Base-by-base conservation (phyloP, 2,113 vertebrate species). In the Cygnus buccinator region DNA sequence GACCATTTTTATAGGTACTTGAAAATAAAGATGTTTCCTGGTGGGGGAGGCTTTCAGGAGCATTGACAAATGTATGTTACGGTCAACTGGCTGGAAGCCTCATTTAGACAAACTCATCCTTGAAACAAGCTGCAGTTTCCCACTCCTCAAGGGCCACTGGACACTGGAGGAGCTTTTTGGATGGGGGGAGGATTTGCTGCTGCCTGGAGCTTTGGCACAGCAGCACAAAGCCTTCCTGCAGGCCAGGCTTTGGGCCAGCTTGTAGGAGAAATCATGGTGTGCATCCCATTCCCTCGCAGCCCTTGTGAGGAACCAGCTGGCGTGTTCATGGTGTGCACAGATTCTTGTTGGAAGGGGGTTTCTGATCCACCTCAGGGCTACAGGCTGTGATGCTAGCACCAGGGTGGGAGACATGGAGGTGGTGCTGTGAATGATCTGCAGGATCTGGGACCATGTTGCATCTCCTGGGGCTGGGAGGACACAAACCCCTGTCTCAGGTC, bases 1-100 rank as follows among this genome's bases (percentile, higher is more conserved):
- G 87, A 87, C 68, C 52, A 9, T 79, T 95, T 96, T 94, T 93
- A 87, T 82, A 94, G 90, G 84, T 89, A 63, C 39, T 93, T 87
- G 31, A 68, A 87, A 70, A 85, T 57, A 37, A 94, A 90, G 81
- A 73, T 37, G n/a, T 73, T 95, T 95, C 94, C 77, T 87, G 87
- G 20, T 67, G 70, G 52, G 33, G 35, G 43, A 94, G 0, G 11
- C 80, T 95, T 85, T 75, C 4, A 58, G 54, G 68, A 78, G 39
- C 0, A 17, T 43, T 95, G 89, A 94, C 66, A 91, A 92, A 79
- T 17, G 84, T n/a, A 39, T 23, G 10, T 52, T 73, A 72, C 0
- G 0, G 58, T 81, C 84, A 66, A 62, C 71, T 78, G 87, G 70
- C 81, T 96, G 71, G 68, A 89, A 89, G 81, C n/a, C 21, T 92